A percentile compares a stretch with the other conserved stretches of the same genome.
These are phyloP conservation scores for Beroe forskalii DNA, from an alignment of 37 sponge, comb jelly and placozoan species.

Conservation along the genomic window DNA sequence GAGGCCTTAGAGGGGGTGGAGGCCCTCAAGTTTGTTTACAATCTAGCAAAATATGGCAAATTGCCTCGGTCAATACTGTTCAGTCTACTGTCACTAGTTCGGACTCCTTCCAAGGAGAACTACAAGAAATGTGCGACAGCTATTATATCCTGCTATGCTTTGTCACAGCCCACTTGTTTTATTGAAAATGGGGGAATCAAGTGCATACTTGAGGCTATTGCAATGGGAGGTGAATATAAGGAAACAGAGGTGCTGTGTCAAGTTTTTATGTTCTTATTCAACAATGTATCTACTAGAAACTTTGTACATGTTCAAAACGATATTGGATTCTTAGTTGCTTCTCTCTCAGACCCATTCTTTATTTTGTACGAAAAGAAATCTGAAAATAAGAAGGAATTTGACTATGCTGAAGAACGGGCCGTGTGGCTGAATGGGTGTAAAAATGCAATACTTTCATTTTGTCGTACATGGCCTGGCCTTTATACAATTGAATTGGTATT, in stretches of 20 bases:
- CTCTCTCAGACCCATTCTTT: conserved; percentile 29
- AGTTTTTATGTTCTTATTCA: conserved; percentile 54
- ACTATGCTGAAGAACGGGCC: conserved; percentile 23
- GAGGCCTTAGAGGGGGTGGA: conserved; percentile 56
- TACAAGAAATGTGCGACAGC: conserved; percentile 59
- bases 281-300: conserved; percentile 27
- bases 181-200: conserved; percentile 55
- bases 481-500: conserved; percentile 32
- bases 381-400: conserved; percentile 45
- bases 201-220: conserved; percentile 35
- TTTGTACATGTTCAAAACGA: conserved; percentile 36
- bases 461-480: conserved; percentile 59
- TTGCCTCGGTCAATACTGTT: conserved; percentile 14
- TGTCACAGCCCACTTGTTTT: conserved; percentile 8
- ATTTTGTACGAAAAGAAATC: conserved; percentile 47
- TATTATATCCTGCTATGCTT: conserved; percentile 53
- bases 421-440: conserved; percentile 22
- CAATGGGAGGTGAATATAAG: conserved; percentile 47
- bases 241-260: conserved; percentile 61
- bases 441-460: conserved; percentile 52
- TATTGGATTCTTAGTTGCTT: conserved; percentile 43
- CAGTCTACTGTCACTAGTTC: conserved; percentile 12
- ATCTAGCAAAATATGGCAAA: conserved; percentile 29
- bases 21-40: conserved; percentile 51
- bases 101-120: conserved; percentile 36